A percentile compares a stretch with the other conserved stretches of the same genome.
phyloP scores from a whole-genome alignment of 2,797 vertebrate genomes.

The Sibirionetta formosa region DNA sequence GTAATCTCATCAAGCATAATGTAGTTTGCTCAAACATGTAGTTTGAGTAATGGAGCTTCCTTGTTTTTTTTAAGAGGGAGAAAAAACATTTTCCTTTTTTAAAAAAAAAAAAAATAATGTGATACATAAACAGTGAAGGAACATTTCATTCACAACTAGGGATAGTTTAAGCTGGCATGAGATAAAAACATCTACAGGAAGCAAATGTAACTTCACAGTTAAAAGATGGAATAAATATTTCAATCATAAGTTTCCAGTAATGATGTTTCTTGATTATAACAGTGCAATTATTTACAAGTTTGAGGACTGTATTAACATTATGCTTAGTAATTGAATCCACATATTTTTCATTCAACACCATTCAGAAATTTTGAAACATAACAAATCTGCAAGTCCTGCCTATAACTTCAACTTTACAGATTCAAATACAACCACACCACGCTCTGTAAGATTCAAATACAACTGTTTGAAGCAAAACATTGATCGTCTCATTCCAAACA shows the following conservation, averaged over 20 bases:
- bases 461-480: not conserved
- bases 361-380: not conserved
- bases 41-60: not conserved
- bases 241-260: not conserved
- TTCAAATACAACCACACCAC: not conserved
- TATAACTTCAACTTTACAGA: not conserved
- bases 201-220: not conserved
- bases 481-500: not conserved
- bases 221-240: conserved; percentile 35
- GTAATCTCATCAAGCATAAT: not conserved
- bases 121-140: not conserved
- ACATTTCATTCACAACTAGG: conserved; percentile 15
- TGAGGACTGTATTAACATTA: not conserved
- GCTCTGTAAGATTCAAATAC: accelerated
- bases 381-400: not conserved
- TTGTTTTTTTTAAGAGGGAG: not conserved
- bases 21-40: too few species aligned
- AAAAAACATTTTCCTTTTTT: not conserved
- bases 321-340: not conserved
- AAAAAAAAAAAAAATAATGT: not conserved
- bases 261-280: not conserved
- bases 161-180: not conserved
- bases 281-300: not conserved
- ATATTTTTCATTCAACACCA: not conserved
- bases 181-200: conserved; percentile 30